These are phyloP conservation scores for Drosophila nr. fundita DNA, from an alignment of 2,888 invertebrate genomes.

Conservation along the genomic window DNA sequence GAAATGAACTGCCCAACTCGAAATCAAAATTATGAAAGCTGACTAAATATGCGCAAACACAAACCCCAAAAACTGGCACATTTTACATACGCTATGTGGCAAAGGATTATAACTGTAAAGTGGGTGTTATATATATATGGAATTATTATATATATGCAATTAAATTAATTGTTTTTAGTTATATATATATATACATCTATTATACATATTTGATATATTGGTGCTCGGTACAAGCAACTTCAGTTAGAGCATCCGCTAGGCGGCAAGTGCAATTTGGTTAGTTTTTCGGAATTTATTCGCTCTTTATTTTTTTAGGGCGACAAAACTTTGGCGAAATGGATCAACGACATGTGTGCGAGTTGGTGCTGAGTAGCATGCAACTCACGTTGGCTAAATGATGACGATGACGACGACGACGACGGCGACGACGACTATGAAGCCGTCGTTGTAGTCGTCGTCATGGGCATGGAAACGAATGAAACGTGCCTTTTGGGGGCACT, in stretches of 20 bases:
- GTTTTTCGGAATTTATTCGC: constrained; percentile 36
- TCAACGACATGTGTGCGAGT: constrained; percentile 67
- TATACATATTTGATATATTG: background rate
- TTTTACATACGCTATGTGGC: constrained; percentile 15
- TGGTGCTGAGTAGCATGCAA: constrained; percentile 57
- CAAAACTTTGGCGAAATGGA: constrained; percentile 75
- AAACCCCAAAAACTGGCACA: constrained; percentile 22
- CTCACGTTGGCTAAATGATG: constrained; percentile 69
- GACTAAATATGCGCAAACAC: constrained; percentile 21
- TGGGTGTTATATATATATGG: too few relatives aligned
- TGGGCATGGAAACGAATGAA: constrained; percentile 57
- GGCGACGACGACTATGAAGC: background rate
- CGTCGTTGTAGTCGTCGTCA: constrained; percentile 38
- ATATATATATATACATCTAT: background rate
- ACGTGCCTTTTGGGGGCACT: constrained; percentile 26
- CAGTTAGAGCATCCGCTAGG: constrained; percentile 43
- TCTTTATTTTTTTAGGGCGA: constrained; percentile 51
- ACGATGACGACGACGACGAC: constrained; percentile 52
- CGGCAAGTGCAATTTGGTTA: constrained; percentile 24
- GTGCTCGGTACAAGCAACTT: background rate
- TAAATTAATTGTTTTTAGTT: background rate
- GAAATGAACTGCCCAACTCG: constrained; percentile 52
- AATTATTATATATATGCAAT: too few relatives aligned
- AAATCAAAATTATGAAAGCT: constrained; percentile 53
- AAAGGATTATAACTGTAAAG: background rate